These are phyloP conservation scores for Pherbina coryleti DNA, from an alignment of 2,888 invertebrate genomes.

Conservation along the genomic window DNA sequence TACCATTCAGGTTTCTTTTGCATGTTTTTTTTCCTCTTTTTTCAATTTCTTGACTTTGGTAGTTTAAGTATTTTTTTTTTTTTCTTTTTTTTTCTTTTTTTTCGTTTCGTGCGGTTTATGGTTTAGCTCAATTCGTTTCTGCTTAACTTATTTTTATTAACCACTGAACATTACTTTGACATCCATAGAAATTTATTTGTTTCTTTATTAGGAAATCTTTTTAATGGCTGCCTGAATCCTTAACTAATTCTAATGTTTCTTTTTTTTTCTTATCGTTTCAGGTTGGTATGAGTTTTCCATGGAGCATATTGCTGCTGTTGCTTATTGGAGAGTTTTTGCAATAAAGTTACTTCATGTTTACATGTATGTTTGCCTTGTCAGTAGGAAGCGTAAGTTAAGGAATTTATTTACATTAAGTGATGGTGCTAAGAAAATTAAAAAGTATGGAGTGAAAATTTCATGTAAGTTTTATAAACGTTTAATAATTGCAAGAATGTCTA, in stretches of 20 bases:
- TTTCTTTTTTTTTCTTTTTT: neutral
- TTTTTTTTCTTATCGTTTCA: neutral
- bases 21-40: neutral
- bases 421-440: too few relatives aligned
- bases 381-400: too few relatives aligned
- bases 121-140: neutral
- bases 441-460: too few relatives aligned
- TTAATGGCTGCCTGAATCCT: neutral
- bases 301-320: neutral
- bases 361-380: too few relatives aligned
- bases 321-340: too few relatives aligned
- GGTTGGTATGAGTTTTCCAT: slow-evolving; percentile 4
- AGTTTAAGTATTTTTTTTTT: neutral
- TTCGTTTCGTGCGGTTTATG: neutral
- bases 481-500: too few relatives aligned
- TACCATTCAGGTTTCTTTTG: neutral
- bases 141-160: slow-evolving; percentile 1
- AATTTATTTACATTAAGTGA: too few relatives aligned
- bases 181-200: slow-evolving; percentile 15
- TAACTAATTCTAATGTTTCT: neutral
- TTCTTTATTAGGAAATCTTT: slow-evolving; percentile 1
- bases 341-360: too few relatives aligned
- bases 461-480: too few relatives aligned
- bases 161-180: neutral
- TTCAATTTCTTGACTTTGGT: neutral